Conservation (phyloP, 2,888 invertebrate genomes). For the Eubasilissa splendida region DNA sequence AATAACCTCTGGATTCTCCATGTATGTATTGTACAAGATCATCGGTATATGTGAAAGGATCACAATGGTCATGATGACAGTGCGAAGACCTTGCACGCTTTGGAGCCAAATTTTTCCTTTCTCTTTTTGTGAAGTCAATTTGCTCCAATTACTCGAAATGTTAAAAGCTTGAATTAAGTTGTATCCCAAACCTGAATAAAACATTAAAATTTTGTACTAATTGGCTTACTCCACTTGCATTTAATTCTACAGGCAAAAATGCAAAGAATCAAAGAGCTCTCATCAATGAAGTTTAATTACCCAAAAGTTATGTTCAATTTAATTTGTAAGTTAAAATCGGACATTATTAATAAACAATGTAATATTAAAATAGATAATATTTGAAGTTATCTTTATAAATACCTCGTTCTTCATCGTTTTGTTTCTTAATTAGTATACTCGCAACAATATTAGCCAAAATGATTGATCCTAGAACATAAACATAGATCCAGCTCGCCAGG, state of each 20-base stretch:
- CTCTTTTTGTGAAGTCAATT: not conserved
- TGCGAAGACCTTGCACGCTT: constrained; percentile 14
- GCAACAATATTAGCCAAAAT: constrained; percentile 9
- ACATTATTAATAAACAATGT: too few species aligned
- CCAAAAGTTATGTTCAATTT: too few species aligned
- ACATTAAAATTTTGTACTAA: not conserved
- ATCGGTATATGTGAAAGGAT: not conserved
- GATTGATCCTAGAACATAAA: not conserved
- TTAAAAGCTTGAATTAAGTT: not conserved
- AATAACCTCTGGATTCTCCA: constrained; percentile 14
- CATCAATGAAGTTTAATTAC: too few species aligned
- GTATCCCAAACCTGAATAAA: not conserved
- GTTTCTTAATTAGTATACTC: not conserved
- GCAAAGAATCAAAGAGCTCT: too few species aligned
- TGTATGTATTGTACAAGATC: not conserved
- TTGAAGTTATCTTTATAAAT: not conserved
- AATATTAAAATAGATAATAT: not conserved
- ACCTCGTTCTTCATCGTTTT: not conserved
- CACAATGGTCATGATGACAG: constrained; percentile 1
- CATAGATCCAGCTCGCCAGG: not conserved
- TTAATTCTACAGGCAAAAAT: too few species aligned
- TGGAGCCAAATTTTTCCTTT: not conserved
- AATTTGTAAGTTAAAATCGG: too few species aligned
- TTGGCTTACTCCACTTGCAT: too few species aligned
- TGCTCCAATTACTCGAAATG: not conserved